Evolutionary conservation across 1,140 invertebrate species (phyloP).

Genomic region (Bilobella aurantiaca): DNA sequence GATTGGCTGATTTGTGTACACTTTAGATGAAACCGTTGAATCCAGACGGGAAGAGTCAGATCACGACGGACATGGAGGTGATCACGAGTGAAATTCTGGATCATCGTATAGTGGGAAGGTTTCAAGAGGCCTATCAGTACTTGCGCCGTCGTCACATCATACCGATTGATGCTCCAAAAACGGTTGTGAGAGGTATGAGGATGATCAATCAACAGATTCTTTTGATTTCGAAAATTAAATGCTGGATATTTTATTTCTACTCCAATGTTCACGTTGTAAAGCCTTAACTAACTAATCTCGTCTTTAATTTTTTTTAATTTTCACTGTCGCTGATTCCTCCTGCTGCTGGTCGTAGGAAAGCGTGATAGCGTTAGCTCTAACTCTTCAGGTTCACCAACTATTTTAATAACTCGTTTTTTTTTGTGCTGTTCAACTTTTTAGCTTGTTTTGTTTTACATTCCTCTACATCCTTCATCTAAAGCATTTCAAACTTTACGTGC

Average conservation of each 20-base stretch:
- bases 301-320: no score
- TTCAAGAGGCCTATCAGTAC: conserved; percentile 81
- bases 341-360: background rate
- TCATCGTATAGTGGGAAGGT: conserved; percentile 74
- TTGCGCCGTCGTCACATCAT: conserved; percentile 85
- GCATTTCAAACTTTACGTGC: no score
- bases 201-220: no score
- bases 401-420: background rate
- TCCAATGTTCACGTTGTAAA: no score
- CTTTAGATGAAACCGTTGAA: conserved; percentile 58
- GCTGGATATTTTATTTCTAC: no score
- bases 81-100: conserved; percentile 85
- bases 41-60: conserved; percentile 82
- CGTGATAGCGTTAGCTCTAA: background rate
- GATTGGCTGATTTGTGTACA: background rate
- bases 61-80: conserved; percentile 93
- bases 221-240: no score
- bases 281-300: no score
- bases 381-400: background rate
- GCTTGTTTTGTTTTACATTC: background rate
- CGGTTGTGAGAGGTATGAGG: conserved; percentile 61
- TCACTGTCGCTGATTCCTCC: no score
- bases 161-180: conserved; percentile 84
- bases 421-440: background rate
- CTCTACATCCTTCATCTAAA: no score